These are phyloP conservation scores for Meleagris gallopavo DNA, from an alignment of 2,113 vertebrate species.

Conservation along the genomic window DNA sequence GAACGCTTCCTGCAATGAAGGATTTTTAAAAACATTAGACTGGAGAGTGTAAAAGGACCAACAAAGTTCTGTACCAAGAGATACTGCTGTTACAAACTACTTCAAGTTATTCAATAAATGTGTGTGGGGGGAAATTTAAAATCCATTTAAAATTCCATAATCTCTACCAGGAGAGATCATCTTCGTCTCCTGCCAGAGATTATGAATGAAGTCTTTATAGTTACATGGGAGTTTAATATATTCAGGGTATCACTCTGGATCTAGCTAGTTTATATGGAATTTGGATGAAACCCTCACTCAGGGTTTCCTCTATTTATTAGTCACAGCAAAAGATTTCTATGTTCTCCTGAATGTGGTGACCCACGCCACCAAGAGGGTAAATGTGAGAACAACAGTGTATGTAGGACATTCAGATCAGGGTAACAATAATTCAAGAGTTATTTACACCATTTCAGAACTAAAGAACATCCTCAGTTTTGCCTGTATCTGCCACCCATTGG, in stretches of 20 bases:
- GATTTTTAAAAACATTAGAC: not conserved
- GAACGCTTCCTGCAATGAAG: slow-evolving; percentile 85
- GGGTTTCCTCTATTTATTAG: not conserved
- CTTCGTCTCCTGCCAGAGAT: too few species aligned
- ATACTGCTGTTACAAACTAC: not conserved
- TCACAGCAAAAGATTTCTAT: not conserved
- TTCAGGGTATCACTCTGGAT: not conserved
- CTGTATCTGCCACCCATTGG: not conserved
- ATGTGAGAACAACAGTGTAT: not conserved
- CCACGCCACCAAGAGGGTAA: not conserved
- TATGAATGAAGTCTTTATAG: not conserved
- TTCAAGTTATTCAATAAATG: not conserved
- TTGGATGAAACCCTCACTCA: not conserved
- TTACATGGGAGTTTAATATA: not conserved
- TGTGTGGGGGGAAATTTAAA: too few species aligned
- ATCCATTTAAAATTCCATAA: not conserved
- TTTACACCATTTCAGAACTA: not conserved
- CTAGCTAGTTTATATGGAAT: not conserved
- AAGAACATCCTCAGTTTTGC: not conserved
- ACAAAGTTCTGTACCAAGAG: not conserved
- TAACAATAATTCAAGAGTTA: not conserved
- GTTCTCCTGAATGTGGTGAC: not conserved
- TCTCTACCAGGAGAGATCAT: accelerated
- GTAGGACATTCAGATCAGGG: not conserved
- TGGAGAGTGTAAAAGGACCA: not conserved